phyloP scores from a whole-genome alignment of 2,113 vertebrate genomes.

The Limnothrissa miodon region DNA sequence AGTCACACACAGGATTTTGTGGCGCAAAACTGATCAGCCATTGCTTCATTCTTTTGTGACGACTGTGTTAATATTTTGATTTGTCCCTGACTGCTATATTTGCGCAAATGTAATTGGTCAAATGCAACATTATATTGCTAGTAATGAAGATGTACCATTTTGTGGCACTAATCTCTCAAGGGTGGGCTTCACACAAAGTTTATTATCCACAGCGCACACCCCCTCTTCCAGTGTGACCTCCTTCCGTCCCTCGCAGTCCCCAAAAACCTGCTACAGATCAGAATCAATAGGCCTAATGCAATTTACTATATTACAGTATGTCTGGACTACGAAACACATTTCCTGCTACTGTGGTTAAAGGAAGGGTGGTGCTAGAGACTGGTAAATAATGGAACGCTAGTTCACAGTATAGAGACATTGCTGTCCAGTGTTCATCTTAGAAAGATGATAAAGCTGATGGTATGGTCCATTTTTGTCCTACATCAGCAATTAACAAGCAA shows the following conservation, averaged over 20 bases:
- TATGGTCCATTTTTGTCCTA: slow-evolving; percentile 37
- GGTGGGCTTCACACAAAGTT: background rate
- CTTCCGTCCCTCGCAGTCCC: background rate
- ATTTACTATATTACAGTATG: background rate
- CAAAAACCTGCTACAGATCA: background rate
- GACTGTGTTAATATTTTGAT: too few species aligned
- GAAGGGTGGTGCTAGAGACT: slow-evolving; percentile 1
- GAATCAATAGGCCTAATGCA: slow-evolving; percentile 1
- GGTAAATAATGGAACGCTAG: slow-evolving; percentile 43
- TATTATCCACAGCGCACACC: background rate
- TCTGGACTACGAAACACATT: slow-evolving; percentile 5
- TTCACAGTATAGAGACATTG: slow-evolving; percentile 43
- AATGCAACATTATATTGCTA: too few species aligned
- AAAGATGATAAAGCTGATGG: slow-evolving; percentile 32
- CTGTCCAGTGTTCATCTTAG: slow-evolving; percentile 37
- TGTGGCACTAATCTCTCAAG: background rate
- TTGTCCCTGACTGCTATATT: too few species aligned
- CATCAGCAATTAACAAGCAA: slow-evolving; percentile 27
- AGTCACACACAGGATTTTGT: too few species aligned
- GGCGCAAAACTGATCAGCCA: too few species aligned
- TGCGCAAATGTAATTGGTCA: too few species aligned
- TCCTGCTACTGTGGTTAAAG: slow-evolving; percentile 30
- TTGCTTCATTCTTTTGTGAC: too few species aligned
- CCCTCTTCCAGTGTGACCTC: background rate
- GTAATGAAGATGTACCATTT: too few species aligned